A percentile compares a stretch with the other conserved stretches of the same genome.
Conservation (phyloP, 2,113 vertebrate species). For the Barbus barbus region DNA sequence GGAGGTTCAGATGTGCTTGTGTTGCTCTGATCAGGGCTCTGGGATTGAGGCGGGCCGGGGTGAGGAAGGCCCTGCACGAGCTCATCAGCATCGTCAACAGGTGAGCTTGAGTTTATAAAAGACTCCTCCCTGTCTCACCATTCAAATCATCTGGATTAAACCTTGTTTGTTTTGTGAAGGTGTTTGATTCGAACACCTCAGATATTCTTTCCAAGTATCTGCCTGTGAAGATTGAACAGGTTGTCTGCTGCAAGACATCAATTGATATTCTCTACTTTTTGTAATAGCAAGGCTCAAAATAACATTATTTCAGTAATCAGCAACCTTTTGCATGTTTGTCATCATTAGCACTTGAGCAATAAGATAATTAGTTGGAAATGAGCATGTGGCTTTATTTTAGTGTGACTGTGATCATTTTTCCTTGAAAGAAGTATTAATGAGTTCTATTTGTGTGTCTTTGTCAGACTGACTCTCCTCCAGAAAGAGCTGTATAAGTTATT, state of each 20-base stretch:
- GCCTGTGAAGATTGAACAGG: slow-evolving; percentile 97
- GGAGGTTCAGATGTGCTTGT: background rate
- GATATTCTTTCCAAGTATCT: slow-evolving; percentile 97
- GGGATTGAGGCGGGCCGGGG: slow-evolving; percentile 86
- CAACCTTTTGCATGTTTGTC: background rate
- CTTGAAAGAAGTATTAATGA: no score
- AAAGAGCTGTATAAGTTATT: slow-evolving; percentile 88
- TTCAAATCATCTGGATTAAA: background rate
- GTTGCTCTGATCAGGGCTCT: slow-evolving; percentile 76
- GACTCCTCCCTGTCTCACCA: background rate
- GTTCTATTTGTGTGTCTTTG: slow-evolving; percentile 42
- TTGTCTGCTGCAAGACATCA: slow-evolving; percentile 85
- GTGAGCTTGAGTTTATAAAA: slow-evolving; percentile 62
- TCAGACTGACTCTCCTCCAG: slow-evolving; percentile 89
- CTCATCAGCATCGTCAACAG: slow-evolving; percentile 92
- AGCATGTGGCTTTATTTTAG: background rate
- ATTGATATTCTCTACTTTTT: background rate
- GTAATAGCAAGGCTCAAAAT: background rate
- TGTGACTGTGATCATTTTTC: no score
- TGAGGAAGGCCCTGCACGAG: slow-evolving; percentile 88
- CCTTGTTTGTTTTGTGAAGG: slow-evolving; percentile 65
- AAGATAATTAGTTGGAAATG: background rate
- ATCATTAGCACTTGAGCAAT: background rate
- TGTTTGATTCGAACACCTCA: slow-evolving; percentile 96
- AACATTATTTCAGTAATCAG: background rate